Evolutionary conservation across 2,113 vertebrate genomes (phyloP).

Genomic region (Gasterosteus nipponicus): DNA sequence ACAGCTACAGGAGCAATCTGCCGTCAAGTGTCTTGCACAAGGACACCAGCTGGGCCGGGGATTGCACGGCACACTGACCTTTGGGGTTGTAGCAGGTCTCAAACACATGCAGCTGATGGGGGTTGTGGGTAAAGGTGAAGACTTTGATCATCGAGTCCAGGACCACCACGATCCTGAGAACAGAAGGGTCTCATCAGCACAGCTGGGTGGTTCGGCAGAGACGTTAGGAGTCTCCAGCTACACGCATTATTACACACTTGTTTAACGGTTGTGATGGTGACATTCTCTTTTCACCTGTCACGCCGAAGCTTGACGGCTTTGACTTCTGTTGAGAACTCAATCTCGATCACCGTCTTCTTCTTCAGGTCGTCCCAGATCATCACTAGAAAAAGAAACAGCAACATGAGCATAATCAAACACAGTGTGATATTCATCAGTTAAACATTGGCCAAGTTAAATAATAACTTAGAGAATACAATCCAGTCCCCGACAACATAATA

Average conservation of each 20-base stretch:
- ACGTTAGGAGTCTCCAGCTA: background rate
- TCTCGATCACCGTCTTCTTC: constrained; percentile 99
- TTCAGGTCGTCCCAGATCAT: constrained; percentile 99
- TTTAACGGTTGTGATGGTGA: background rate
- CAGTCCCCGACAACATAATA: too few species aligned
- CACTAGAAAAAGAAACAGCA: constrained; percentile 76
- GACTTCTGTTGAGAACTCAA: constrained; percentile 98
- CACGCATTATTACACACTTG: background rate
- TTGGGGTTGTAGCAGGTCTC: constrained; percentile 99
- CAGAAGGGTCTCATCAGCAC: background rate
- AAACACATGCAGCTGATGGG: constrained; percentile 97
- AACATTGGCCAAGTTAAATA: background rate
- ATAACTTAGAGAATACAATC: background rate
- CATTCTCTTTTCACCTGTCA: constrained; percentile 84
- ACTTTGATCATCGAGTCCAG: constrained; percentile 99
- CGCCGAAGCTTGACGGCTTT: constrained; percentile 97
- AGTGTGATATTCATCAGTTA: background rate
- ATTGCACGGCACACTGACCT: constrained; percentile 79
- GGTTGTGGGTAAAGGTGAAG: constrained; percentile 98
- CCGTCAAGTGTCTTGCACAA: too few species aligned
- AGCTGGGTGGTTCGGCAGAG: too few species aligned
- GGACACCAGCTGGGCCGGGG: too few species aligned
- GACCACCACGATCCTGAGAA: constrained; percentile 93
- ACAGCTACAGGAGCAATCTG: too few species aligned
- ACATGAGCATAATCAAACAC: background rate